Evolutionary conservation across 2,888 invertebrate genomes (phyloP), one percentile per base, ranked within the genome.

Genomic region (Rotaria magnacalcarata): DNA sequence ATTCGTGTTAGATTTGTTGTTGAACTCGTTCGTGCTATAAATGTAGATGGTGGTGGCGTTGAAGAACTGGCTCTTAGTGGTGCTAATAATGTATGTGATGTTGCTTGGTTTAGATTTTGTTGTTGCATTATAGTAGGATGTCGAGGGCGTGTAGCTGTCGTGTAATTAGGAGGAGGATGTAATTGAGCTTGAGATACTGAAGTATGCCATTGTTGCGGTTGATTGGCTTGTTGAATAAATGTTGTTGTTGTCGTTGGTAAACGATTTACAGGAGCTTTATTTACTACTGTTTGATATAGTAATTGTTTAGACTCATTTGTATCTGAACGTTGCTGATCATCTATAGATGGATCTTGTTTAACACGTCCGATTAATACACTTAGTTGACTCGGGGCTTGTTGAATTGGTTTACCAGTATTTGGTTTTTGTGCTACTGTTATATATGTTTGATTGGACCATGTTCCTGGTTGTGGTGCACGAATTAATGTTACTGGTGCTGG

Each of bases 51-150:
- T 34, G 52, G 27, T 41, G 84, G 41, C 84, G 86, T 67, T 50
- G 84, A n/a, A 84, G 86, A 41, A 67, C n/a, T 34, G 47, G 74
- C 27, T 84, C 56, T 11, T 86, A 47, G 11, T 84, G 86, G 27
- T 86, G 86, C 14, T 86, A 84, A 2, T 80, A 84, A 8, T 84
- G 84, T n/a, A 84, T 84, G 41, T 84, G 86, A 24, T 86, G 86
- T 86, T 85, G 84, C 8, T 24, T 47, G 80, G n/a, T n/a, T 43
- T 14, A 47, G 21, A 47, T 11, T n/a, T 80, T 80, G 80, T 80
- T 80, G 80, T 47, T 47, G 80, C n/a, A 54, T 74, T 86, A 56
- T 86, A 41, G 54, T 84, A 47, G 43, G 80, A 80, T 43, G 80
- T 47, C 80, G 80, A 24, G 43, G 80, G n/a, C 80, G 80, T 47